Conservation (phyloP, 2,113 vertebrate genomes). For the Myiozetetes cayanensis region DNA sequence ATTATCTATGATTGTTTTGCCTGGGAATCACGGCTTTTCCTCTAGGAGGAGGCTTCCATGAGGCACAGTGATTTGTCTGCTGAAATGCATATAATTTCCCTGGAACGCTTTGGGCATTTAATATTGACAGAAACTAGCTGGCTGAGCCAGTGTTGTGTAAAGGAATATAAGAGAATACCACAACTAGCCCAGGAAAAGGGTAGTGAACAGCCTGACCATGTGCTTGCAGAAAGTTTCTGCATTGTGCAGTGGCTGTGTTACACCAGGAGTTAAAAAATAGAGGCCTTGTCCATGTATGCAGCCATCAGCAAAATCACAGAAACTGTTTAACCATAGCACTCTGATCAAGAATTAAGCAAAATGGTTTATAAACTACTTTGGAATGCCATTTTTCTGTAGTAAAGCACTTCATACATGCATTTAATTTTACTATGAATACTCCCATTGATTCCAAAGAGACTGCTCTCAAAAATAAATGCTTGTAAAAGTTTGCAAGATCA, state of each 20-base stretch:
- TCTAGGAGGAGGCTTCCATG: not conserved
- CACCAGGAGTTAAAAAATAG: not conserved
- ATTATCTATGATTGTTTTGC: not conserved
- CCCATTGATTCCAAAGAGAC: not conserved
- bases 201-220: not conserved
- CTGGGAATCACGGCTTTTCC: not conserved
- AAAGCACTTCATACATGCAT: not conserved
- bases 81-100: not conserved
- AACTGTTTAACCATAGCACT: not conserved
- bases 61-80: not conserved
- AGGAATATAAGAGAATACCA: not conserved
- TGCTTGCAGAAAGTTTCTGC: not conserved
- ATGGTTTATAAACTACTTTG: not conserved
- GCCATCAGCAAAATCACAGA: not conserved
- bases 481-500: constrained; percentile 2
- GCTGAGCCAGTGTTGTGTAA: not conserved
- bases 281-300: not conserved
- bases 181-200: not conserved
- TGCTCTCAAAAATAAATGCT: not conserved
- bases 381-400: not conserved
- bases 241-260: fast-evolving
- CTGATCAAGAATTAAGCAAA: not conserved
- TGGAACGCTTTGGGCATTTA: not conserved
- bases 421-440: constrained; percentile 2
- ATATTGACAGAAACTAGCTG: not conserved